Evolutionary conservation across 2,113 vertebrate genomes (phyloP), one percentile per base, ranked within the genome.

Genomic region (Pelecanoides urinatrix): DNA sequence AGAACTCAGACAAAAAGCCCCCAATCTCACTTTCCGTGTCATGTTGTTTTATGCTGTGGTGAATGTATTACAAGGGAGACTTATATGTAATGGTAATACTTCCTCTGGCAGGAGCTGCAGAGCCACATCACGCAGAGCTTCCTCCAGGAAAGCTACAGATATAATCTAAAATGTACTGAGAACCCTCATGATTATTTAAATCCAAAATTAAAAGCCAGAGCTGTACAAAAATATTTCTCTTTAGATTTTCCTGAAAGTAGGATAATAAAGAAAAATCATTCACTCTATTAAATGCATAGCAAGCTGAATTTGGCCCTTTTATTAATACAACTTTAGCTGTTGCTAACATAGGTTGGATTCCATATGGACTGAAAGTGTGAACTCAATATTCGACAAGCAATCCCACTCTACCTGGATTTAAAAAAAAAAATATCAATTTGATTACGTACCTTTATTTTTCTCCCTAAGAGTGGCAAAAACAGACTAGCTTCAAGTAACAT

Each of bases 151-250:
- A 95, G 76, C 65, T 91, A 68, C 20, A 81, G 83, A 90, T 80
- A 73, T 26, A 86, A 93, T 83, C 63, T 86, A 66, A 94, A 94
- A 88, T 77, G 59, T 81, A 45, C 68, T 91, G 65, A 92, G 27
- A 84, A 77, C 16, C 20, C n/a, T 86, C 86, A 92, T 89, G 65
- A 55, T 91, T 91, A 88, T 88, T 96, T 92, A 94, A 95, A 96
- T 61, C 3, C 21, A 61, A 74, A 94, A 86, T 68, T 73, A 86
- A 84, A 94, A 74, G 15, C 50, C 67, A 86, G 25, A 84, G 38
- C 12, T 70, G 13, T n/a, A 66, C 10, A 59, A 71, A 90, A 70
- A 77, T 50, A 81, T 78, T 87, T 89, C 23, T 77, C 6, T 18
- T 53, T 71, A 14, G 49, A 70, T 91, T 92, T 80, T 86, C 1